These are phyloP conservation scores for Gobio occitaniae DNA, from an alignment of 2,797 vertebrate genomes.

Conservation along the genomic window DNA sequence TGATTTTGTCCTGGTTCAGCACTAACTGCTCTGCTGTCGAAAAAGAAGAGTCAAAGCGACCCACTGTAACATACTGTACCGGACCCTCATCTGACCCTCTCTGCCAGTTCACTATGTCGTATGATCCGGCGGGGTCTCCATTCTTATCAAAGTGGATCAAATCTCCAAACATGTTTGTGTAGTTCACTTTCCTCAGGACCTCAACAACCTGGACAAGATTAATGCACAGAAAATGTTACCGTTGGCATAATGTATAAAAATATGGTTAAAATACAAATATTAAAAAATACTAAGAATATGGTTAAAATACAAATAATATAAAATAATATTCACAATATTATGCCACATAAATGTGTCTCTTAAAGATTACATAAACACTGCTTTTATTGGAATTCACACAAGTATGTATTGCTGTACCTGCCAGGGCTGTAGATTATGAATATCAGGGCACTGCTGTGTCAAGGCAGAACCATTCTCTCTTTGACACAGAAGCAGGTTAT, in stretches of 20 bases:
- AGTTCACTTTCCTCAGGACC: constrained; percentile 65
- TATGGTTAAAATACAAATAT: not conserved
- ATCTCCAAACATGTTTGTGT: constrained; percentile 64
- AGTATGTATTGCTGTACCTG: constrained; percentile 58
- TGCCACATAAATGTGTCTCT: not conserved
- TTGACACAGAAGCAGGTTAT: constrained; percentile 62
- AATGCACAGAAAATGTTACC: not conserved
- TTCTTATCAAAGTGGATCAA: constrained; percentile 63
- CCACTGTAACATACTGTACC: constrained; percentile 62
- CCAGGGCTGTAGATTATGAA: constrained; percentile 65
- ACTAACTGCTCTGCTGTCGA: constrained; percentile 55
- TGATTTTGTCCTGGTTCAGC: constrained; percentile 59
- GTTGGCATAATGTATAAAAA: not conserved
- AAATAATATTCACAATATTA: not conserved
- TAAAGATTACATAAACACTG: not conserved
- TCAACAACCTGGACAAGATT: constrained; percentile 59
- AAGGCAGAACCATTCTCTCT: constrained; percentile 3
- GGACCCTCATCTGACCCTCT: constrained; percentile 29
- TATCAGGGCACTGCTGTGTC: constrained; percentile 60
- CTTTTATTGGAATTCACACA: not conserved
- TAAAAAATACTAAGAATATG: not conserved
- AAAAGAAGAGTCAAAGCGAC: constrained; percentile 65
- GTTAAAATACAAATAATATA: not conserved
- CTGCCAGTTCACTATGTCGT: constrained; percentile 71
- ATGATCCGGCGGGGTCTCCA: constrained; percentile 65